A percentile compares a stretch with the other conserved stretches of the same genome.
These are phyloP conservation scores for Phenacoccus solenopsis DNA, from an alignment of 1,140 invertebrate species.

Conservation along the genomic window DNA sequence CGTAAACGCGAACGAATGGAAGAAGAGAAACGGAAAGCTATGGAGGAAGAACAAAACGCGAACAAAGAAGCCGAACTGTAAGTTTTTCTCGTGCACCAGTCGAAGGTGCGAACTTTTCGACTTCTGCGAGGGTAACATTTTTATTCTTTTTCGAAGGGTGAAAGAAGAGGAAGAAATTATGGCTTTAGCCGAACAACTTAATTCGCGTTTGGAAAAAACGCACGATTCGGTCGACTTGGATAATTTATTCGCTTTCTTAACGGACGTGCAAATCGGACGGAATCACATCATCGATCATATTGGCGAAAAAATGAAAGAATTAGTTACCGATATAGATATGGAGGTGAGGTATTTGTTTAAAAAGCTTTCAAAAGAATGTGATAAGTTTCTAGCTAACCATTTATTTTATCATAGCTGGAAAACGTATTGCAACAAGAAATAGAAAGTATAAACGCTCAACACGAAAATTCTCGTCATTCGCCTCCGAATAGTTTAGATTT, in stretches of 20 bases:
- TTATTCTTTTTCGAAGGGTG: not conserved
- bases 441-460: conserved; percentile 26
- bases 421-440: conserved; percentile 46
- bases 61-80: conserved; percentile 33
- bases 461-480: conserved; percentile 1
- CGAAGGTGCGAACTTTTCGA: not conserved
- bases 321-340: conserved; percentile 64
- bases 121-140: not conserved
- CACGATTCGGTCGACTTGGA: conserved; percentile 73
- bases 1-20: conserved; percentile 59
- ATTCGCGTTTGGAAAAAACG: conserved; percentile 44
- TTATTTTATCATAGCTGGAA: conserved; percentile 35
- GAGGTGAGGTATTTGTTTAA: too few species aligned
- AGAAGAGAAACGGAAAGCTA: conserved; percentile 46
- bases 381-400: not conserved
- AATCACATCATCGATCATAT: conserved; percentile 70
- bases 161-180: conserved; percentile 43
- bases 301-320: conserved; percentile 64
- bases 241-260: conserved; percentile 84
- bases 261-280: conserved; percentile 54
- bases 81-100: not conserved
- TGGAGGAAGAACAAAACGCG: conserved; percentile 36
- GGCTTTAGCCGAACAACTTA: conserved; percentile 58
- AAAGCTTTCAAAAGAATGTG: not conserved
- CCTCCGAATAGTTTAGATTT: conserved; percentile 25